Conservation (phyloP, 2,888 invertebrate species). For the Xestia sexstrigata region DNA sequence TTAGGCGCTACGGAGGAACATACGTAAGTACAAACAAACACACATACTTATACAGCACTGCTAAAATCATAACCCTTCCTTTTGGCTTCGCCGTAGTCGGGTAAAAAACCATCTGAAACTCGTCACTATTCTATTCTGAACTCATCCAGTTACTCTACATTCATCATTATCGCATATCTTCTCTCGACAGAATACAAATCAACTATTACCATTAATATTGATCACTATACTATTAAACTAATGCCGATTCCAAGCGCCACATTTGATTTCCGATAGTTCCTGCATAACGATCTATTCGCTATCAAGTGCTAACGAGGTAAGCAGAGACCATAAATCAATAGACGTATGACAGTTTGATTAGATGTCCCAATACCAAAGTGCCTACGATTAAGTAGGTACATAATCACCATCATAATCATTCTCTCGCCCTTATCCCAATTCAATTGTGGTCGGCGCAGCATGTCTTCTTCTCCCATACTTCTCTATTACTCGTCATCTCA, state of each 20-base stretch:
- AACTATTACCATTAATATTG: constrained; percentile 1
- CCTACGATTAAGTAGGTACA: too few species aligned
- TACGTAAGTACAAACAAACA: too few species aligned
- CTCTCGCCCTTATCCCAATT: too few species aligned
- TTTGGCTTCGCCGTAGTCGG: too few species aligned
- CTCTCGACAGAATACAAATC: constrained; percentile 31
- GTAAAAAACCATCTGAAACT: not conserved
- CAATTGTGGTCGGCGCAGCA: too few species aligned
- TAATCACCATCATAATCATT: too few species aligned
- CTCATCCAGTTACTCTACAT: not conserved
- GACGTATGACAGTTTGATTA: constrained; percentile 19
- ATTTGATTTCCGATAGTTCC: constrained; percentile 35
- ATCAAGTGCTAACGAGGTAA: constrained; percentile 18
- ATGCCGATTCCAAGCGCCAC: not conserved
- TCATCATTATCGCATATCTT: not conserved
- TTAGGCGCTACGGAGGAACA: too few species aligned
- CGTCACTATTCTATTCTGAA: not conserved
- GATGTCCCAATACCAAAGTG: not conserved
- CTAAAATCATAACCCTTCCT: too few species aligned
- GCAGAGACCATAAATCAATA: constrained; percentile 9
- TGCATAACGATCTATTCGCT: constrained; percentile 6
- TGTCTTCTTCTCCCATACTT: too few species aligned
- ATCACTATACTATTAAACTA: constrained; percentile 15
- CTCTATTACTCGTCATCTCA: too few species aligned
- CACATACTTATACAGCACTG: too few species aligned